Base-by-base conservation (phyloP, 1,140 invertebrate genomes). In the Drosophila sulfurigaster region DNA sequence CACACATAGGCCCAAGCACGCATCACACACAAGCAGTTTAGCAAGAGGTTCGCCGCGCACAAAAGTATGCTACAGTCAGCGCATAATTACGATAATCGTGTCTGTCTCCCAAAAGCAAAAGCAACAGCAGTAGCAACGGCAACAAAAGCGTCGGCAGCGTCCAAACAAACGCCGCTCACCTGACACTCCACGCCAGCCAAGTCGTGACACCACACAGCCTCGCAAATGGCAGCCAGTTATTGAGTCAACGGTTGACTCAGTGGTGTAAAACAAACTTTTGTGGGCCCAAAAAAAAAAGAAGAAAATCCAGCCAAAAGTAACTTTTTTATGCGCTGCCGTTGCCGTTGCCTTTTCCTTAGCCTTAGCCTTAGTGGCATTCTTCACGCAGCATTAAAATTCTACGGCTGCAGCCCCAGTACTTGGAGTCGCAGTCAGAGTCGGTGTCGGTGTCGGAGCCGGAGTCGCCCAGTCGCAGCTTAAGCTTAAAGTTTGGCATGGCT, bases 401-500 rank as follows among this genome's bases (percentile, higher is more conserved):
- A 79, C 75, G 70, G 79, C 70, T 80, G 83, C 83, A 66, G 69
- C 49, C 60, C 15, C 38, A 38, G 46, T 20, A 41, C 35, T 38
- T 38, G 35, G 35, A 38, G 35, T 38, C 10, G 35, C 7, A 38
- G 35, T 10, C 8, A 10, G 10, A 38, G 10, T 10, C 6, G 35
- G 10, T 3, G 35, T 45, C 48, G 51, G 49, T 41, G 20, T 51
- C 52, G 54, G 45, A 75, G 75, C 56, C 6, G 32, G 3, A 71
- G 51, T 28, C 46, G 57, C 57, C 38, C 52, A 10, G 20, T 30
- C 58, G 59, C 58, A 79, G 82, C 85, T 86, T 79, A 81, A 85
- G 85, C 83, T 91, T 91, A 91, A 91, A 91, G 81, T 91, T 91
- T 91, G 89, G 79, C 89, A 91, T 81, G 81, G 76, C 82, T 89